These are phyloP conservation scores for Pollenia angustigena DNA, from an alignment of 2,888 invertebrate genomes.

Conservation along the genomic window DNA sequence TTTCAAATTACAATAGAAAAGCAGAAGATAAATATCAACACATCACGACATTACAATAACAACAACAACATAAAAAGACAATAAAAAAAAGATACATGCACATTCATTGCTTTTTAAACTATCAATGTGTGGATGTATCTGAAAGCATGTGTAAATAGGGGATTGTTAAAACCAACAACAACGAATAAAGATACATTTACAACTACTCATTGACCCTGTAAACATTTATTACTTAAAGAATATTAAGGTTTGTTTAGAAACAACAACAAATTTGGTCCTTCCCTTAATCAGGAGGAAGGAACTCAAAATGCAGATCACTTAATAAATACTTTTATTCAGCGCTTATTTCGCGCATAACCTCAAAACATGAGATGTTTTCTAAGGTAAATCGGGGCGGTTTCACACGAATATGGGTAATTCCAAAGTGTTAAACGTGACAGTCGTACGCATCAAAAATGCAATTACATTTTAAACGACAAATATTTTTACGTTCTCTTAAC, in stretches of 20 bases:
- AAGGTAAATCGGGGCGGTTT: no score
- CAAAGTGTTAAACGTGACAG: no score
- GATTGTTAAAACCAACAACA: constrained; percentile 8
- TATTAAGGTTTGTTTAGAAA: constrained; percentile 38
- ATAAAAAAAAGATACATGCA: constrained; percentile 20
- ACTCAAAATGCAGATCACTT: neutral
- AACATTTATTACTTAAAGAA: constrained; percentile 15
- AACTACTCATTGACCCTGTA: neutral
- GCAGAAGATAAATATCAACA: constrained; percentile 74
- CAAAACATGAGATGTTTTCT: no score
- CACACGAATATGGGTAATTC: no score
- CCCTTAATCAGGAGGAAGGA: constrained; percentile 9
- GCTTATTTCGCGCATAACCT: no score
- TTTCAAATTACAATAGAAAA: constrained; percentile 72
- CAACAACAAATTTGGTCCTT: neutral
- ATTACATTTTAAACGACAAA: no score
- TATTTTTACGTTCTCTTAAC: no score
- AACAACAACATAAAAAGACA: constrained; percentile 16
- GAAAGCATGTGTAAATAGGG: neutral
- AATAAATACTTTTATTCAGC: no score
- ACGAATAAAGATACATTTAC: neutral
- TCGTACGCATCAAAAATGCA: no score
- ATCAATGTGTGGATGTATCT: constrained; percentile 19
- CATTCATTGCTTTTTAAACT: constrained; percentile 26
- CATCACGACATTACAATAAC: constrained; percentile 45